Evolutionary conservation across 2,797 vertebrate genomes (phyloP), one percentile per base, ranked within the genome.

Genomic region (Macroramphosus scolopax): DNA sequence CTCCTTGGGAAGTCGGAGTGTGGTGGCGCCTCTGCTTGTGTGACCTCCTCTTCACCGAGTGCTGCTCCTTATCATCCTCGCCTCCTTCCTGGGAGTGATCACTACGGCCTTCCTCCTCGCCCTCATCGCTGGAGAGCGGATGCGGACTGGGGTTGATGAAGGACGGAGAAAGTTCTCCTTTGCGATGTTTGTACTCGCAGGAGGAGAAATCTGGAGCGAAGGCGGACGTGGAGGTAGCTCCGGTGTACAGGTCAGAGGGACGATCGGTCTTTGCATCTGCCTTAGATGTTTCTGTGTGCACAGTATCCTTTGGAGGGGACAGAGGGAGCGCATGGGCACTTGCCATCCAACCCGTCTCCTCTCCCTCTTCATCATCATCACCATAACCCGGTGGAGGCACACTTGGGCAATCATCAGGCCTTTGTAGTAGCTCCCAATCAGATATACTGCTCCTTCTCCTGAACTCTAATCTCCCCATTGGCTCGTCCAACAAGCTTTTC

Each of bases 101-200:
- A 1, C 86, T 88, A 56, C 63, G 82, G 0, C 78, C 85, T 2
- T 91, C 92, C 18, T 89, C 88, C 37, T 93, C 93, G 6, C 89
- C 91, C 11, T 96, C 95, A 5, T 95, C 95, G 17, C 89, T 88
- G 8, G 91, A 94, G 37, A 93, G 83, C 42, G 80, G 89, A 2
- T 92, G 92, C 35, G 92, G 92, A 61, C 93, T 93, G 0, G 95
- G 95, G 77, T 97, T 98, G 75, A 99, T 94, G 75, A 98, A 99
- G 0, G 96, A 96, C 3, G 96, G 95, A 1, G 96, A 98, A 5
- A 98, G 87, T 45, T 96, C 95, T 17, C 92, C 93, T 67, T 89
- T 92, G 45, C 82, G 83, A 14, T 92, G 89, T 71, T 90, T 90
- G 40, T 92, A 92, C 32, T 95, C 91, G 14, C 85, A 78, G 0